Evolutionary conservation across 2,797 vertebrate species (phyloP).

Genomic region (Microcaecilia unicolor): DNA sequence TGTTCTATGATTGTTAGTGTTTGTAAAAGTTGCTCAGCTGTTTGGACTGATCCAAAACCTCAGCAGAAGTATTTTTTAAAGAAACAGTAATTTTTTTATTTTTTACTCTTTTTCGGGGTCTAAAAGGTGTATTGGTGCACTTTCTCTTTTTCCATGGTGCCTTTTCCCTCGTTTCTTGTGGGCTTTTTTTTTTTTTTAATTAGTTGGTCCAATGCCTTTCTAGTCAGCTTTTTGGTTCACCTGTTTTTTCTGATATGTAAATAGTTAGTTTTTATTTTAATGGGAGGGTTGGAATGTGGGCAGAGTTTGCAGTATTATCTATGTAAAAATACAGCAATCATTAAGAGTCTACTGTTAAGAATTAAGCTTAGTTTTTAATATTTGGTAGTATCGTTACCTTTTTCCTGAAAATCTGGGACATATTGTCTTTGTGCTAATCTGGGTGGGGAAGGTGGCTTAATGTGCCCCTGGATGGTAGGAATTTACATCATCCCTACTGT

Average conservation of each 20-base stretch:
- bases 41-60: slow-evolving; percentile 25
- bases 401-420: slow-evolving; percentile 15
- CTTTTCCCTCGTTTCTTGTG: slow-evolving; percentile 70
- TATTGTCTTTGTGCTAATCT: slow-evolving; percentile 17
- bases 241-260: slow-evolving; percentile 42
- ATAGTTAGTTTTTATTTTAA: slow-evolving; percentile 16
- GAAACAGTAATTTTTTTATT: slow-evolving; percentile 19
- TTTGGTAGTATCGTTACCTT: slow-evolving; percentile 28
- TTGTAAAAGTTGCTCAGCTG: slow-evolving; percentile 20
- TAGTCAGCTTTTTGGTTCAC: slow-evolving; percentile 15
- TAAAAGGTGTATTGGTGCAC: slow-evolving; percentile 59
- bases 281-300: slow-evolving; percentile 14
- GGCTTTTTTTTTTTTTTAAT: slow-evolving; percentile 39
- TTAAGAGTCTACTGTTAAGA: no score
- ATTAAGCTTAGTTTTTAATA: slow-evolving; percentile 34
- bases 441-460: no score
- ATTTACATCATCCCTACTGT: no score
- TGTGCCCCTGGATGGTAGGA: no score
- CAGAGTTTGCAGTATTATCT: slow-evolving; percentile 27
- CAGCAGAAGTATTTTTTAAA: slow-evolving; percentile 32
- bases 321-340: slow-evolving; percentile 18
- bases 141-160: slow-evolving; percentile 78
- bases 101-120: no score
- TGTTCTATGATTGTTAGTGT: no score
- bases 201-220: slow-evolving; percentile 49